Percentiles rank a stretch among this genome's conserved stretches.
Conservation (phyloP, 1,140 invertebrate genomes). For the Drosophila fuyamai region DNA sequence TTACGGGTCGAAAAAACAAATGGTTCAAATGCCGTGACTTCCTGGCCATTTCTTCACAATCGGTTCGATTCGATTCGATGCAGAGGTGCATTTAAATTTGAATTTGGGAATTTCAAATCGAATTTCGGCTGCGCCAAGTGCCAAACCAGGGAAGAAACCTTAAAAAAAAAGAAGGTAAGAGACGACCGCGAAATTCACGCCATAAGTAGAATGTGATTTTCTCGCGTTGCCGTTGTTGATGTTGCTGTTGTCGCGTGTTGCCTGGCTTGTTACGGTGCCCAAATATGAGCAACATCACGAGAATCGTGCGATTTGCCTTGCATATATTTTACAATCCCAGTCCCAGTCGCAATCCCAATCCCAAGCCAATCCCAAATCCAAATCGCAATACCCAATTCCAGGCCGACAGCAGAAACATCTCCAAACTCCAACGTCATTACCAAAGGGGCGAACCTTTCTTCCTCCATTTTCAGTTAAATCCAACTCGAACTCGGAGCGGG, state of each 20-base stretch:
- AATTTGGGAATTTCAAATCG: constrained; percentile 80
- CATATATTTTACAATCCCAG: constrained; percentile 79
- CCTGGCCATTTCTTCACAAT: constrained; percentile 62
- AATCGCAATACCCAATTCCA: constrained; percentile 61
- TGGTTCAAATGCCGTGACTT: constrained; percentile 80
- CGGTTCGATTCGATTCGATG: constrained; percentile 10
- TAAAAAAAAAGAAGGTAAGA: constrained; percentile 23
- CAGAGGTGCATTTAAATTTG: constrained; percentile 78
- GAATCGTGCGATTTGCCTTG: constrained; percentile 82
- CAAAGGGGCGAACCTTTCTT: constrained; percentile 52
- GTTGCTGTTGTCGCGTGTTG: constrained; percentile 74
- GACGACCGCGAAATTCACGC: constrained; percentile 76
- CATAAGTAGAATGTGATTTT: constrained; percentile 82
- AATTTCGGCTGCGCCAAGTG: constrained; percentile 75
- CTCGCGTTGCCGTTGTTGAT: constrained; percentile 59
- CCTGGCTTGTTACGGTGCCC: constrained; percentile 77
- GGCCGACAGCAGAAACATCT: constrained; percentile 43
- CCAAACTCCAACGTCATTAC: constrained; percentile 61
- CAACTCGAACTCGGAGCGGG: constrained; percentile 20
- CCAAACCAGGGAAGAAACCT: constrained; percentile 29
- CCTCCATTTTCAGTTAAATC: constrained; percentile 10
- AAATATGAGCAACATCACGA: constrained; percentile 83
- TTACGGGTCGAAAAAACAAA: constrained; percentile 54
- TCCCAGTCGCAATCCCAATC: constrained; percentile 9
- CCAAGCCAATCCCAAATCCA: constrained; percentile 42